Evolutionary conservation across 2,888 invertebrate species (phyloP).

Genomic region (Adela reaumurella): DNA sequence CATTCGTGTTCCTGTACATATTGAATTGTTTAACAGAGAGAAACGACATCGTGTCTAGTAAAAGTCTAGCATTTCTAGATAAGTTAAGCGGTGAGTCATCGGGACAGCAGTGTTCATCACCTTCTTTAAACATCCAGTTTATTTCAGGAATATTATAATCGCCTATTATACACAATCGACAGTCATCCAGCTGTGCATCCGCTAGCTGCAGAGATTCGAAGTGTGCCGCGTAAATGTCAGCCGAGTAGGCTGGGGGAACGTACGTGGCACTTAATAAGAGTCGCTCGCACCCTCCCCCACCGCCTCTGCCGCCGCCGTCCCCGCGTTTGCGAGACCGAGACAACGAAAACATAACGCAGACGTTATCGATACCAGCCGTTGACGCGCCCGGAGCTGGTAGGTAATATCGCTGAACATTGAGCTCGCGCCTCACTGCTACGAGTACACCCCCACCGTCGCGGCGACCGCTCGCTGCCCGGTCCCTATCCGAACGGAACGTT

Average conservation of each 20-base stretch:
- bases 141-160: neutral
- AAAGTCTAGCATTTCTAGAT: neutral
- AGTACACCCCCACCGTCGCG: constrained; percentile 2
- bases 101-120: neutral
- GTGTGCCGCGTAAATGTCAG: neutral
- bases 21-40: neutral
- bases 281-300: neutral
- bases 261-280: neutral
- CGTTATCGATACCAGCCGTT: neutral
- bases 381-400: no score
- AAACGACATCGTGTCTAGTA: neutral
- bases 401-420: neutral
- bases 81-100: neutral
- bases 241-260: neutral
- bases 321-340: neutral
- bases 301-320: neutral
- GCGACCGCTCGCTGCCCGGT: neutral
- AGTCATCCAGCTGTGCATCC: neutral
- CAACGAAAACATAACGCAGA: neutral
- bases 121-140: neutral
- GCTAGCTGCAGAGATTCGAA: neutral
- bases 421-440: constrained; percentile 1
- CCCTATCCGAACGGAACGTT: neutral
- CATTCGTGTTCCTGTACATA: neutral
- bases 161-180: neutral